Percentiles rank a stretch among this genome's conserved stretches.
These are phyloP conservation scores for Vanessa tameamea DNA, from an alignment of 1,140 invertebrate genomes.

Conservation along the genomic window DNA sequence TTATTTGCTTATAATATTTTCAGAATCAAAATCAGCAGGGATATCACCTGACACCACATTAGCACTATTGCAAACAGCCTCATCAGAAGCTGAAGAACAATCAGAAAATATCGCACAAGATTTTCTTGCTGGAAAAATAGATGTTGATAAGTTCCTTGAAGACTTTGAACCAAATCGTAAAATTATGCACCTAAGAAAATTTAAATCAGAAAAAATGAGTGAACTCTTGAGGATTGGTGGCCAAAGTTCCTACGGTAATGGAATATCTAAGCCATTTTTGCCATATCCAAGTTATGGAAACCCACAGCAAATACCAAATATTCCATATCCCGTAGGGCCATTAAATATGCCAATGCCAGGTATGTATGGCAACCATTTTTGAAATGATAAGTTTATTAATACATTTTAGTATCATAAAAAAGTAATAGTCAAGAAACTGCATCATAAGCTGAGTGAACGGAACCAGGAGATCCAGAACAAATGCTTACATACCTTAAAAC, in stretches of 20 bases:
- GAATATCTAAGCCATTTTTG: conserved; percentile 61
- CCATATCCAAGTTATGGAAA: conserved; percentile 74
- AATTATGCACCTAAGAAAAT: conserved; percentile 88
- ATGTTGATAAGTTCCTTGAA: conserved; percentile 89
- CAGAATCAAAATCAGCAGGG: conserved; percentile 85
- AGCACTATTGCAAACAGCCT: conserved; percentile 91
- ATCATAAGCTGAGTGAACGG: neutral
- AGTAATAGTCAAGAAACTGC: neutral
- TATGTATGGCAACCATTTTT: conserved; percentile 77
- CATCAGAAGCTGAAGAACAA: conserved; percentile 93
- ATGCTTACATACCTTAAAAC: neutral
- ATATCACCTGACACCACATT: conserved; percentile 90
- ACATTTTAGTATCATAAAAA: neutral
- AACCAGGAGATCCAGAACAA: too few species aligned
- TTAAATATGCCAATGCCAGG: conserved; percentile 83
- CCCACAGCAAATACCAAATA: conserved; percentile 54
- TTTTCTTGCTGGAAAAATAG: conserved; percentile 87
- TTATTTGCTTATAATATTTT: conserved; percentile 7
- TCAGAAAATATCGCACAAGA: conserved; percentile 90
- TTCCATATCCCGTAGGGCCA: conserved; percentile 82
- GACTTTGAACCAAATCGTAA: conserved; percentile 88
- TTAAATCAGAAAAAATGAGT: conserved; percentile 93
- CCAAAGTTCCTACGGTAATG: conserved; percentile 66
- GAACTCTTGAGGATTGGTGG: conserved; percentile 84
- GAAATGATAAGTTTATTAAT: conserved; percentile 29